Conservation (phyloP, 2,113 vertebrate genomes). For the Hucho hucho region DNA sequence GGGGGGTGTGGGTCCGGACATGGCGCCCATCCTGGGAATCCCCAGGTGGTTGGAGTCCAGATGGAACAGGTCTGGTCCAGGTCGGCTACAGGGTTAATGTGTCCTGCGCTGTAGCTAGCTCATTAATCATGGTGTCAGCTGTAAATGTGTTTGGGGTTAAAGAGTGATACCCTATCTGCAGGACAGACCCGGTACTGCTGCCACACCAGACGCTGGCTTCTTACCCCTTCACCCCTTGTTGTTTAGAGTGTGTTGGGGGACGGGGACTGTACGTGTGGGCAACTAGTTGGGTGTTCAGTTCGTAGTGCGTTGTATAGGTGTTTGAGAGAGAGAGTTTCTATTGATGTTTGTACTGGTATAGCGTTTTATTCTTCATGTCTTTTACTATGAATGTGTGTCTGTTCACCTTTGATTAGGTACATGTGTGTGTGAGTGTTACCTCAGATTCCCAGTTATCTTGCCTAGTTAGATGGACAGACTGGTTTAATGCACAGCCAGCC, state of each 20-base stretch:
- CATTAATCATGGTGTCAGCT: conserved; percentile 96
- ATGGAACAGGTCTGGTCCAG: conserved; percentile 77
- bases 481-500: conserved; percentile 48
- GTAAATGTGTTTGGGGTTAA: conserved; percentile 87
- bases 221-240: neutral
- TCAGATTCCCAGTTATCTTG: conserved; percentile 18
- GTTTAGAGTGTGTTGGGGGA: conserved; percentile 3
- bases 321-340: neutral
- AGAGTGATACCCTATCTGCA: conserved; percentile 82
- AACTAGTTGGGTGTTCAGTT: neutral
- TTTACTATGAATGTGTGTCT: conserved; percentile 22
- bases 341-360: too few relatives aligned
- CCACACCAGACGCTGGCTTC: conserved; percentile 45
- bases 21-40: conserved; percentile 28
- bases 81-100: conserved; percentile 75
- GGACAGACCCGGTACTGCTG: conserved; percentile 67
- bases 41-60: conserved; percentile 76
- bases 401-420: conserved; percentile 26
- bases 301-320: neutral
- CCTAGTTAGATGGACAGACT: conserved; percentile 73
- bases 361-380: neutral
- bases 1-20: conserved; percentile 9
- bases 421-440: conserved; percentile 34
- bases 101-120: conserved; percentile 65
- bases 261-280: conserved; percentile 1